Evolutionary conservation across 2,113 vertebrate species (phyloP).

Genomic region (Oncorhynchus kisutch): DNA sequence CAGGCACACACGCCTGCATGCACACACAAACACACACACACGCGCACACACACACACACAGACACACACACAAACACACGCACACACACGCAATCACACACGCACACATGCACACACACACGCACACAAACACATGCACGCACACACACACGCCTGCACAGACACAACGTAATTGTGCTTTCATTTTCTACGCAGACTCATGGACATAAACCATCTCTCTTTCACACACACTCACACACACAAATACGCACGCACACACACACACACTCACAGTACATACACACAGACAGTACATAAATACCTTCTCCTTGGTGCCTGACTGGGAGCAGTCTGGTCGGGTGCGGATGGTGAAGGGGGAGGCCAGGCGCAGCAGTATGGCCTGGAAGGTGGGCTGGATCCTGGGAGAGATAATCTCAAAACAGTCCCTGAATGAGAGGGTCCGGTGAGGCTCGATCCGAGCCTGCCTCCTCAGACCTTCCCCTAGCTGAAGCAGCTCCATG

Average conservation of each 20-base stretch:
- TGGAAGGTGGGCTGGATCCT: slow-evolving; percentile 90
- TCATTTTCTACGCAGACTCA: too few relatives aligned
- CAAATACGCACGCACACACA: neutral
- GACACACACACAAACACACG: too few relatives aligned
- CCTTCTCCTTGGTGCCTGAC: slow-evolving; percentile 90
- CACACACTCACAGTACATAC: neutral
- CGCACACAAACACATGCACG: too few relatives aligned
- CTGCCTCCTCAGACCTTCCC: slow-evolving; percentile 91
- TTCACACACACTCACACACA: slow-evolving; percentile 16
- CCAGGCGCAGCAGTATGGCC: slow-evolving; percentile 87
- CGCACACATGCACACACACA: too few relatives aligned
- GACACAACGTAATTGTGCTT: too few relatives aligned
- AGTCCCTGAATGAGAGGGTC: slow-evolving; percentile 86
- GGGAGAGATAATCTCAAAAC: slow-evolving; percentile 94
- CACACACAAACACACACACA: too few relatives aligned
- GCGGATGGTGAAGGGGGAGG: slow-evolving; percentile 94
- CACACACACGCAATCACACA: too few relatives aligned
- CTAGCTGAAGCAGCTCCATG: slow-evolving; percentile 92
- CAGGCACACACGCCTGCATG: too few relatives aligned
- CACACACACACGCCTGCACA: too few relatives aligned
- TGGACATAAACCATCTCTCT: too few relatives aligned
- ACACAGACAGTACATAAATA: slow-evolving; percentile 51
- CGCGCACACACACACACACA: too few relatives aligned
- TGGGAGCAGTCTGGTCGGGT: slow-evolving; percentile 83
- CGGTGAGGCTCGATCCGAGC: slow-evolving; percentile 86